Conservation (phyloP, 2,797 vertebrate species). For the Cheirogaleus major region DNA sequence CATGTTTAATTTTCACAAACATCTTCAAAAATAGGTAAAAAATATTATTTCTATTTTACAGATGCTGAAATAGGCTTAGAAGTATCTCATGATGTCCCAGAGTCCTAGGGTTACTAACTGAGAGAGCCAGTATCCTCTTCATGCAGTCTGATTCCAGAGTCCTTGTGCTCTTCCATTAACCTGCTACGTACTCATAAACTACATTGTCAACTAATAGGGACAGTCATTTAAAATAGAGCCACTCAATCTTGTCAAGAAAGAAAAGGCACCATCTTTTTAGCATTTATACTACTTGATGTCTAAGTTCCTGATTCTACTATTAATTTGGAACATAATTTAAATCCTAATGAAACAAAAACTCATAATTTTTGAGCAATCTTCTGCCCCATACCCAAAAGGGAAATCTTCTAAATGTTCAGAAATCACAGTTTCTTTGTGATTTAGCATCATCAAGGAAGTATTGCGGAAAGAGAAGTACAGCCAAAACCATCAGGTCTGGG, state of each 20-base stretch:
- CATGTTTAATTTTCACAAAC: background rate
- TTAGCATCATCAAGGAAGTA: background rate
- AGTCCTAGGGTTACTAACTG: background rate
- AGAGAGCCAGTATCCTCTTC: background rate
- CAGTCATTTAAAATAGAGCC: background rate
- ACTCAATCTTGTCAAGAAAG: background rate
- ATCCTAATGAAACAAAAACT: background rate
- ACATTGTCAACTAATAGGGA: background rate
- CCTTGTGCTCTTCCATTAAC: background rate
- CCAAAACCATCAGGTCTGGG: background rate
- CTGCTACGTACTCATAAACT: background rate
- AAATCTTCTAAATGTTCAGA: conserved; percentile 26
- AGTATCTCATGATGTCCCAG: background rate
- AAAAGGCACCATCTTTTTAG: background rate
- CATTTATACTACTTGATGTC: background rate
- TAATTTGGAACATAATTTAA: background rate
- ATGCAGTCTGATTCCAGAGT: background rate
- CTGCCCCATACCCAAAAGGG: background rate
- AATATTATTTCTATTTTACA: background rate
- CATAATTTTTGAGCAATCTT: background rate
- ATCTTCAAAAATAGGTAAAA: background rate
- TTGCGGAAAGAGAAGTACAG: background rate
- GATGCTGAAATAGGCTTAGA: background rate
- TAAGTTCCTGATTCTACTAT: background rate
- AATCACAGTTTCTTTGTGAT: background rate